Evolutionary conservation across 2,888 invertebrate genomes (phyloP).

Genomic region (Notodonta ziczac): DNA sequence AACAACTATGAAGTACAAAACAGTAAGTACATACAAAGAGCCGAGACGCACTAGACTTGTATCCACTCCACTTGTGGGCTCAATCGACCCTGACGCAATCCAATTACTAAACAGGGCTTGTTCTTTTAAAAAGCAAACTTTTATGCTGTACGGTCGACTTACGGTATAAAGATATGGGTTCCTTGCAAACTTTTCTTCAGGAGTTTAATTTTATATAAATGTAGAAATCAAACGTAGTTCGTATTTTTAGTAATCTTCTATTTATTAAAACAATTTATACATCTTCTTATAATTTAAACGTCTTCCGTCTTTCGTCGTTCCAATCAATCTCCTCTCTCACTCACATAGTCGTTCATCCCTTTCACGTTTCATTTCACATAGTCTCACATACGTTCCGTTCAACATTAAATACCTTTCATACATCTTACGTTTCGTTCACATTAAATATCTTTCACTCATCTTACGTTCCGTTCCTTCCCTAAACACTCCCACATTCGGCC

Average conservation of each 20-base stretch:
- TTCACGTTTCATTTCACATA: no score
- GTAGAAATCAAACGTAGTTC: no score
- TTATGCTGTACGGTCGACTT: neutral
- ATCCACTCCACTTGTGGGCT: conserved; percentile 33
- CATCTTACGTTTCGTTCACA: no score
- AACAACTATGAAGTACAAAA: conserved; percentile 3
- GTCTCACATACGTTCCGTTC: no score
- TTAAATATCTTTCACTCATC: neutral
- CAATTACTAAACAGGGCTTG: conserved; percentile 57
- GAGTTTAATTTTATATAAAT: neutral
- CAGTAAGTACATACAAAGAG: conserved; percentile 8
- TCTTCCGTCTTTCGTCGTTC: no score
- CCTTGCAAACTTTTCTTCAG: neutral
- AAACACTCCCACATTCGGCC: neutral
- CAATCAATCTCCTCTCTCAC: no score
- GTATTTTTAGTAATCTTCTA: no score
- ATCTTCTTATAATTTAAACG: no score
- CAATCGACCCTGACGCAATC: conserved; percentile 61
- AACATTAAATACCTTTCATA: no score
- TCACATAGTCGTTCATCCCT: no score
- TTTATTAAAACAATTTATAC: no score
- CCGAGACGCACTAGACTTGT: conserved; percentile 17
- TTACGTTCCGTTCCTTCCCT: neutral
- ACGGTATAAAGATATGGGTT: neutral
- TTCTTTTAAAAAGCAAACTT: conserved; percentile 48